phyloP scores from a whole-genome alignment of 1,140 invertebrate species.

The Ruditapes philippinarum region DNA sequence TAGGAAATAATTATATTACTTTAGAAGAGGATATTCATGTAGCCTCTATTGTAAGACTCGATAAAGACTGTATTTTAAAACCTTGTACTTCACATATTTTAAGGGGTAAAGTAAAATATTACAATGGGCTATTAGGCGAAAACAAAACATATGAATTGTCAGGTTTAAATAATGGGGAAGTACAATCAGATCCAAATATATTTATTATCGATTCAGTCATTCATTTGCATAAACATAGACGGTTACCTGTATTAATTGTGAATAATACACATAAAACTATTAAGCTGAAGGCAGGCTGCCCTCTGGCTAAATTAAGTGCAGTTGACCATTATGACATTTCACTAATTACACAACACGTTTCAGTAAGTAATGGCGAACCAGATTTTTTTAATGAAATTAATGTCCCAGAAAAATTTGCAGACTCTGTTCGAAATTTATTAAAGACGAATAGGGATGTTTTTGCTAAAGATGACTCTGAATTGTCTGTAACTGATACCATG shows the following conservation, averaged over 20 bases:
- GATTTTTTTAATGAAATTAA: too few species aligned
- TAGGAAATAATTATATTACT: neutral
- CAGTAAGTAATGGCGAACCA: neutral
- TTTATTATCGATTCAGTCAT: neutral
- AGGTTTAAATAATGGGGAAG: neutral
- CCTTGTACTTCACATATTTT: neutral
- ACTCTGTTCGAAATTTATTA: neutral
- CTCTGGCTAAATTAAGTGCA: neutral
- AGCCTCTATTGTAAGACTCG: slow-evolving; percentile 7
- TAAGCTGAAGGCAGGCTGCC: too few species aligned
- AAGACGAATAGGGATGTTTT: neutral
- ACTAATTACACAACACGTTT: neutral
- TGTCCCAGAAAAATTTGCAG: too few species aligned
- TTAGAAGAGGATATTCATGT: slow-evolving; percentile 5
- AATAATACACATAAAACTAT: too few species aligned
- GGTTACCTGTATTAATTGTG: too few species aligned
- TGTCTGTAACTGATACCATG: slow-evolving; percentile 15
- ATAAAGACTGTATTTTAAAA: neutral
- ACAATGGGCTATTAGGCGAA: too few species aligned
- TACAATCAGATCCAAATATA: neutral
- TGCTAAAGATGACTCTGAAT: slow-evolving; percentile 23
- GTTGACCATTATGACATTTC: neutral
- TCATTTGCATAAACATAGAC: too few species aligned
- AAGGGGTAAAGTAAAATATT: neutral
- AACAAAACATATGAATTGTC: neutral